Evolutionary conservation across 1,140 invertebrate genomes (phyloP), one percentile per base, ranked within the genome.

Genomic region (Drosophila aff.): DNA sequence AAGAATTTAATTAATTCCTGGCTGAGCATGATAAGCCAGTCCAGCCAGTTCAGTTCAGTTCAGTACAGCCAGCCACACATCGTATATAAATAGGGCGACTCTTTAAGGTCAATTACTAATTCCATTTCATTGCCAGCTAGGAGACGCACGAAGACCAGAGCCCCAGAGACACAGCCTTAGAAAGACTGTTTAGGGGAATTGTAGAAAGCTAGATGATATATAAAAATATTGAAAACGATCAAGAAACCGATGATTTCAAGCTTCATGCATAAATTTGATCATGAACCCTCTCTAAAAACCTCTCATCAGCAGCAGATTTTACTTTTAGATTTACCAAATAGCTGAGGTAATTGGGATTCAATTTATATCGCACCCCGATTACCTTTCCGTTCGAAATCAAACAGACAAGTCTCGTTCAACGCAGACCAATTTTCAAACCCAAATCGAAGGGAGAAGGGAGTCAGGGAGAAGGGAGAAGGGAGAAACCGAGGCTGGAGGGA

Each of bases 1-100:
- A 81, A 84, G 84, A 89, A 89, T 89, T 90, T 89, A 89, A 89
- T 89, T 89, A 89, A 89, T 87, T 90, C 65, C 53, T 38, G 38
- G 9, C 75, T 23, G 46, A 23, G 62, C 41, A 73, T 26, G 69
- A 73, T 72, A 73, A 72, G 69, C 53, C 44, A 59, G 47, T 53
- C 50, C 50, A 21, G 50, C 16, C 47, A n/a, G 36, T 31, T 23
- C 23, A 23, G 23, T 23, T 23, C 23, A 23, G 36, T 31, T 23
- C 23, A 23, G 23, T 23, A 2, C 23, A 23, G 23, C 26, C 63
- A 40, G 50, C 31, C 57, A 18, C 28, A 50, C 36, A 72, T 49
- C 41, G 41, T 44, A 43, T 47, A 43, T 75, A 67, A 38, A 64
- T 60, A 64, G 53, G 47, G 11, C 47, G 40, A 53, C 28, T 53